Evolutionary conservation across 2,888 invertebrate genomes (phyloP).

Genomic region (Nematopogon swammerdamellus): DNA sequence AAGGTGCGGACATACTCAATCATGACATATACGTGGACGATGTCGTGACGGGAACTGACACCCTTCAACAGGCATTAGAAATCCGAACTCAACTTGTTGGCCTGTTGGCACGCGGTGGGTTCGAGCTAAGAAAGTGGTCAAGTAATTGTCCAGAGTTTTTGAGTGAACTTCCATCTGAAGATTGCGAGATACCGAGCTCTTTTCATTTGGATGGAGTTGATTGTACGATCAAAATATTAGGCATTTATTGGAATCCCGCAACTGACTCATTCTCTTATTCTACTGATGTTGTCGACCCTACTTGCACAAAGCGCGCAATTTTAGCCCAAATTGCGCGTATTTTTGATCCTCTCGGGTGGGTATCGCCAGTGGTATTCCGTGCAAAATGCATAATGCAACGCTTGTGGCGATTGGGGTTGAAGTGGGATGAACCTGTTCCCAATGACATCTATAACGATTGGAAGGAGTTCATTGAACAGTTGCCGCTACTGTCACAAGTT

Average conservation of each 20-base stretch:
- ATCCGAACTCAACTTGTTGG: not conserved
- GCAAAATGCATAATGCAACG: not conserved
- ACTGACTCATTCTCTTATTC: not conserved
- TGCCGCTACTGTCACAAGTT: not conserved
- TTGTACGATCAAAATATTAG: not conserved
- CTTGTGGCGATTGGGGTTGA: not conserved
- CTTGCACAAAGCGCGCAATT: conserved; percentile 2
- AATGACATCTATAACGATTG: not conserved
- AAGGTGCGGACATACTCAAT: not conserved
- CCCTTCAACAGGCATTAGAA: not conserved
- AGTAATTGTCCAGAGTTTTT: not conserved
- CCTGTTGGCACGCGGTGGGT: not conserved
- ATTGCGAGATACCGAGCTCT: not conserved
- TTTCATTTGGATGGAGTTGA: not conserved
- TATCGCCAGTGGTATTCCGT: conserved; percentile 2
- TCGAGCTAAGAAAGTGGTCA: not conserved
- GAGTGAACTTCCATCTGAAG: not conserved
- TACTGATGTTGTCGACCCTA: not conserved
- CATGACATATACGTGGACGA: not conserved
- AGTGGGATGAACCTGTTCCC: not conserved
- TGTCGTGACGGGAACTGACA: not conserved
- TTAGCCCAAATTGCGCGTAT: not conserved
- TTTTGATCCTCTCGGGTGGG: conserved; percentile 3
- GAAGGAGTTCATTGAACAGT: not conserved
- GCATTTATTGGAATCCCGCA: not conserved